Conservation (phyloP, 2,113 vertebrate species). For the Hypanus sabinus region DNA sequence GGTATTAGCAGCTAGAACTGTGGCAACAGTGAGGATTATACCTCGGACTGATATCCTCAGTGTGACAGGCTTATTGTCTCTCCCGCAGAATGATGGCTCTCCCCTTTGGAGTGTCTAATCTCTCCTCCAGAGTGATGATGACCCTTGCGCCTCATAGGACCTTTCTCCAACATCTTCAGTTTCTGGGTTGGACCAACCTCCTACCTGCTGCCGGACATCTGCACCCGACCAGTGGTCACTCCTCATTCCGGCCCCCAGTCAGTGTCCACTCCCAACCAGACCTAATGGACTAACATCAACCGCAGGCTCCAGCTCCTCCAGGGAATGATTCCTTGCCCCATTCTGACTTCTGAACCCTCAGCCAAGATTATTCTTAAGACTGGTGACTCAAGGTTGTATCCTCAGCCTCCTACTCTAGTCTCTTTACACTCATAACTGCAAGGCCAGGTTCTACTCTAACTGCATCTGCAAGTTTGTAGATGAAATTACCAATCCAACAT, state of each 20-base stretch:
- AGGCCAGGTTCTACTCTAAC: conserved; percentile 49
- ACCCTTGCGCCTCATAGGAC: too few species aligned
- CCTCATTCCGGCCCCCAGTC: background rate
- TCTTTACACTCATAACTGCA: conserved; percentile 59
- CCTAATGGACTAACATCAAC: conserved; percentile 70
- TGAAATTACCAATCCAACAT: too few species aligned
- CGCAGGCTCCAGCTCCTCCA: conserved; percentile 74
- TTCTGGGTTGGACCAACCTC: conserved; percentile 82
- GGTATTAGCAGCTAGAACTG: too few species aligned
- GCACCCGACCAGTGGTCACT: conserved; percentile 42
- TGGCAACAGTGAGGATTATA: too few species aligned
- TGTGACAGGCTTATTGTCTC: too few species aligned
- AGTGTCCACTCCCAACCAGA: conserved; percentile 47
- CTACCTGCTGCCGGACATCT: conserved; percentile 75
- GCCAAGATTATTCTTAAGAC: background rate
- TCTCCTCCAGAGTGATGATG: too few species aligned
- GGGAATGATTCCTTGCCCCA: conserved; percentile 49
- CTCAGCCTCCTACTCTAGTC: too few species aligned
- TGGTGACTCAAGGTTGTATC: too few species aligned
- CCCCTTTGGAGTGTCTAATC: too few species aligned
- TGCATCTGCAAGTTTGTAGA: too few species aligned
- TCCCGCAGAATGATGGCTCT: too few species aligned
- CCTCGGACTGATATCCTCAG: too few species aligned
- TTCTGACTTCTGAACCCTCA: background rate
- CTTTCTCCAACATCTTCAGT: conserved; percentile 84